Conservation (phyloP, 2,113 vertebrate species). For the Oreochromis tanganicae region DNA sequence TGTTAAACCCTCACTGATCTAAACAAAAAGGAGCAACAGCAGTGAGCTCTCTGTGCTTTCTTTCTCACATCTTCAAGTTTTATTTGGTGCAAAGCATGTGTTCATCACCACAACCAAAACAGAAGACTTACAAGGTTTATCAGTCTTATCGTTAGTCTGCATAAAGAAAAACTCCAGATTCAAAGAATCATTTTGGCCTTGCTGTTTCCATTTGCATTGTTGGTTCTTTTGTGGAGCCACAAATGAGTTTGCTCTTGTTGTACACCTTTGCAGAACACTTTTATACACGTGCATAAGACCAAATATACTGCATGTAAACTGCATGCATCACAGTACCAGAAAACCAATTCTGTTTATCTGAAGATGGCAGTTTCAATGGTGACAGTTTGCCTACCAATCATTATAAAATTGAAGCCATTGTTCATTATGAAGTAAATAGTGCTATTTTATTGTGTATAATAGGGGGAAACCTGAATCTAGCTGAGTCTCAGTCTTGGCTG, state of each 20-base stretch:
- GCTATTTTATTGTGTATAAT: not conserved
- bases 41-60: not conserved
- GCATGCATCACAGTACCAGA: not conserved
- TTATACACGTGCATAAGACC: not conserved
- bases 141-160: not conserved
- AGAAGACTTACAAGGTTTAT: not conserved
- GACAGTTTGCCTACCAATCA: not conserved
- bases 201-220: not conserved
- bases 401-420: not conserved
- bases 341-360: not conserved
- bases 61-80: not conserved
- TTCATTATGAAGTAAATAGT: not conserved
- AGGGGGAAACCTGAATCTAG: not conserved
- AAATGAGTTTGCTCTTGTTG: not conserved
- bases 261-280: not conserved
- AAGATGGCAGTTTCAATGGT: not conserved
- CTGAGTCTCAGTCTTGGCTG: not conserved
- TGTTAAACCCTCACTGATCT: not conserved
- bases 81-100: not conserved
- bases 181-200: not conserved
- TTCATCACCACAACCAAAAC: not conserved
- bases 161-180: not conserved
- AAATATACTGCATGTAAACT: rapidly evolving
- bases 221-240: not conserved
- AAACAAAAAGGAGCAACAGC: constrained; percentile 45